Conservation (phyloP, 2,888 invertebrate genomes). For the Agrypnus murinus region DNA sequence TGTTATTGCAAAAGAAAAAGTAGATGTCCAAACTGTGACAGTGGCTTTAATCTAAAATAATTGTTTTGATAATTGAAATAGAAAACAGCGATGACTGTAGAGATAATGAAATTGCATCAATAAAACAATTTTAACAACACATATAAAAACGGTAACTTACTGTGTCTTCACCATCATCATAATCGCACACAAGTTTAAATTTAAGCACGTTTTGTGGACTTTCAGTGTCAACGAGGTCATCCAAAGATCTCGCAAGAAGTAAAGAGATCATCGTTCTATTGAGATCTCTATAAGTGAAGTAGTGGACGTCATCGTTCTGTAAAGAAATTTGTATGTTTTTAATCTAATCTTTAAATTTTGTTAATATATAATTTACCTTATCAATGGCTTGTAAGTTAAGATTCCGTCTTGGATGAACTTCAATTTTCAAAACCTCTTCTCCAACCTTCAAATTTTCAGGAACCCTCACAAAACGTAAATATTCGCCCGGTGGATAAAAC, state of each 20-base stretch:
- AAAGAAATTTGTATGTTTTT: conserved; percentile 47
- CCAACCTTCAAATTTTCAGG: conserved; percentile 87
- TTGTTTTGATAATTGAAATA: too few relatives aligned
- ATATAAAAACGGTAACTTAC: too few relatives aligned
- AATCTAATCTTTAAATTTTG: not conserved
- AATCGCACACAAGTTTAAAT: conserved; percentile 86
- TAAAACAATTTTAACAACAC: too few relatives aligned
- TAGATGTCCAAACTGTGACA: too few relatives aligned
- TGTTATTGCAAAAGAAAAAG: too few relatives aligned
- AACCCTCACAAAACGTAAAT: conserved; percentile 88
- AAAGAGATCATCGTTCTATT: conserved; percentile 87
- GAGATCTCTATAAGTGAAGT: conserved; percentile 83
- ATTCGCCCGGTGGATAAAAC: conserved; percentile 89
- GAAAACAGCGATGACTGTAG: too few relatives aligned
- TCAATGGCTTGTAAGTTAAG: conserved; percentile 83
- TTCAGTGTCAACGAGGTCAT: conserved; percentile 87
- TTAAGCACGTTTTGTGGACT: conserved; percentile 87
- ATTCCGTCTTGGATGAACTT: conserved; percentile 88
- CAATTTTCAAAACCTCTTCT: conserved; percentile 84
- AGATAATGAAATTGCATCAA: too few relatives aligned
- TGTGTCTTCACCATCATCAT: conserved; percentile 79
- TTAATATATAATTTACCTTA: conserved; percentile 73
- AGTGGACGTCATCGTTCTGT: conserved; percentile 81
- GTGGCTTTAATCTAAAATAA: too few relatives aligned
- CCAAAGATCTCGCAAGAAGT: conserved; percentile 83